Evolutionary conservation across 2,113 vertebrate genomes (phyloP).

Genomic region (Stictonetta naevosa): DNA sequence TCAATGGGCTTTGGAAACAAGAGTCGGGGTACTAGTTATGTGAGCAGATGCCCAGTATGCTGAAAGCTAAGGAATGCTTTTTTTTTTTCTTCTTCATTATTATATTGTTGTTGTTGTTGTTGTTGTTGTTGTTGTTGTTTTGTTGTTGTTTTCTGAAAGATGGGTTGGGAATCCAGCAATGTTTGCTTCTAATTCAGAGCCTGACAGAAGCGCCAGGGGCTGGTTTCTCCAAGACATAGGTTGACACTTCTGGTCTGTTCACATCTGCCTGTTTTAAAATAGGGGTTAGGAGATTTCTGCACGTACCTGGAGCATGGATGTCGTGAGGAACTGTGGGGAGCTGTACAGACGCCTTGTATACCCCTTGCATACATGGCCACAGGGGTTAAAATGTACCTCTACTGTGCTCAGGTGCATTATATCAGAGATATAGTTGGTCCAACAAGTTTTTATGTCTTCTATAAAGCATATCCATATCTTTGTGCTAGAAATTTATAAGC

Average conservation of each 20-base stretch:
- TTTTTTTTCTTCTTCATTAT: too few species aligned
- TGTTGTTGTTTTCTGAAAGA: background rate
- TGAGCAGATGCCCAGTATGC: background rate
- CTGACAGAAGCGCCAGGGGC: background rate
- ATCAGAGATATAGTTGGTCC: background rate
- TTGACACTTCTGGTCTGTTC: conserved; percentile 32
- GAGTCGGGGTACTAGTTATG: background rate
- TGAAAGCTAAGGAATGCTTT: background rate
- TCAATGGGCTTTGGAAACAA: background rate
- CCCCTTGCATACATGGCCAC: background rate
- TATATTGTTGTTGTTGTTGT: background rate
- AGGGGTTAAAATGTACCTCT: background rate
- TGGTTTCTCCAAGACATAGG: background rate
- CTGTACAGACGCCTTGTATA: accelerated
- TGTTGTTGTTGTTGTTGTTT: background rate
- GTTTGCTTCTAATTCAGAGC: background rate
- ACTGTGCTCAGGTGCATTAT: accelerated
- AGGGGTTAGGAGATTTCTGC: background rate
- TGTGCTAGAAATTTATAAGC: background rate
- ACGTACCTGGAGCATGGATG: accelerated
- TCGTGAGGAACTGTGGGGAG: accelerated
- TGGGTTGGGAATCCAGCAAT: background rate
- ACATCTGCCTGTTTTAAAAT: background rate
- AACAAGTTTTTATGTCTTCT: background rate
- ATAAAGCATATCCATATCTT: background rate